Evolutionary conservation across 2,797 vertebrate genomes (phyloP).

Genomic region (Euthynnus affinis): DNA sequence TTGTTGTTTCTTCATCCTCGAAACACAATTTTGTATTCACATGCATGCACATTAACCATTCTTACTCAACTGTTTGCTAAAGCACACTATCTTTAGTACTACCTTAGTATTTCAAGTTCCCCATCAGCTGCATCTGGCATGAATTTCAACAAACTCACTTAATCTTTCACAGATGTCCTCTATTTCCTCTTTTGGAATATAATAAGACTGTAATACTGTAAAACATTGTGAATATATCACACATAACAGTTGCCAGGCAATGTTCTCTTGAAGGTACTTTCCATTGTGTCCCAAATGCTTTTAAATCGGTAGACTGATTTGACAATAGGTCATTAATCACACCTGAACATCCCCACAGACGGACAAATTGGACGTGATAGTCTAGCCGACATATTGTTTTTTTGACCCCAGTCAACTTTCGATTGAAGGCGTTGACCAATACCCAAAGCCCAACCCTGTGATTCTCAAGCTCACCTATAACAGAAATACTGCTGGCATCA

Average conservation of each 20-base stretch:
- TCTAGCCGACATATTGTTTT: constrained; percentile 40
- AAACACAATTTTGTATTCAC: neutral
- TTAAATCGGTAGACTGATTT: constrained; percentile 7
- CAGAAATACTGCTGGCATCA: neutral
- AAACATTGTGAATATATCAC: neutral
- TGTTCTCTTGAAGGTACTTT: constrained; percentile 12
- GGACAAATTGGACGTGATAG: constrained; percentile 8
- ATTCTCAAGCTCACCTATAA: neutral
- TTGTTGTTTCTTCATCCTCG: neutral
- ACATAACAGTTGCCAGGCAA: neutral
- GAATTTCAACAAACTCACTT: neutral
- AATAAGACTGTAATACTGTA: too few relatives aligned
- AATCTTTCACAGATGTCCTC: constrained; percentile 11
- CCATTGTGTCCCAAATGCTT: constrained; percentile 31
- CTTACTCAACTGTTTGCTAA: neutral
- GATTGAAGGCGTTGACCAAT: constrained; percentile 1
- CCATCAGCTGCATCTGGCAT: neutral
- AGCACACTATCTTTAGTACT: neutral
- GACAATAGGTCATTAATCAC: constrained; percentile 62
- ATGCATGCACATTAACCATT: neutral
- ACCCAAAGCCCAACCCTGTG: constrained; percentile 2
- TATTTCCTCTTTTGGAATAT: constrained; percentile 1
- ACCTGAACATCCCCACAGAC: constrained; percentile 29
- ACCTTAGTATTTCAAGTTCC: neutral
- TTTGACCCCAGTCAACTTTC: constrained; percentile 14